Evolutionary conservation across 2,888 invertebrate species (phyloP).

Genomic region (Isoperla grammatica): DNA sequence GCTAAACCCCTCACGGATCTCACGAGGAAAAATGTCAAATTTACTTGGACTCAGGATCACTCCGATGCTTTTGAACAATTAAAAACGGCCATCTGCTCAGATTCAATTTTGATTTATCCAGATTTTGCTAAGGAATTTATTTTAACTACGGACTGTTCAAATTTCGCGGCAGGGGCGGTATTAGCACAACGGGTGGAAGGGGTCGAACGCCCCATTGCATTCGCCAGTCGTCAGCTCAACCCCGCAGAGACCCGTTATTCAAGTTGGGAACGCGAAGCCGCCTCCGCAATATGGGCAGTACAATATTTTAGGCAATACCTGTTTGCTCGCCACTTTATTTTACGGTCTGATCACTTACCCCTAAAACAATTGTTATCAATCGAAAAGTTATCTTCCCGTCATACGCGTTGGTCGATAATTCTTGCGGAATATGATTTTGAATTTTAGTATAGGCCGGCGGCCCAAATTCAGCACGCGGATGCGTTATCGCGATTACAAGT

Average conservation of each 20-base stretch:
- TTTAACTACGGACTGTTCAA: slow-evolving; percentile 34
- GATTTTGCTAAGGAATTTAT: slow-evolving; percentile 30
- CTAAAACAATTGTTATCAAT: slow-evolving; percentile 25
- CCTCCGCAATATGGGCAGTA: too few species aligned
- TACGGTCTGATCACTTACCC: slow-evolving; percentile 28
- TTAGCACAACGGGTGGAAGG: slow-evolving; percentile 31
- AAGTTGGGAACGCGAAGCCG: slow-evolving; percentile 27
- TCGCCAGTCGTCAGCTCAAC: slow-evolving; percentile 27
- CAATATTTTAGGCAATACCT: slow-evolving; percentile 25
- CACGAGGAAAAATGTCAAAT: slow-evolving; percentile 31
- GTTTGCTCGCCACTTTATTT: slow-evolving; percentile 27
- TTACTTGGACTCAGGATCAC: slow-evolving; percentile 28
- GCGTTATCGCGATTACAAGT: too few species aligned
- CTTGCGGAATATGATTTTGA: too few species aligned
- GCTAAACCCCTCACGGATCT: slow-evolving; percentile 34
- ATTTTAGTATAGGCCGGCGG: too few species aligned
- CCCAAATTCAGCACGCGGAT: too few species aligned
- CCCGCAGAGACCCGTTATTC: slow-evolving; percentile 29
- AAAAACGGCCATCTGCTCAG: slow-evolving; percentile 23
- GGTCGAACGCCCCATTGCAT: slow-evolving; percentile 28
- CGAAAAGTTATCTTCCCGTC: background rate
- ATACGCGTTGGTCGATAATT: too few species aligned
- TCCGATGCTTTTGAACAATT: slow-evolving; percentile 29
- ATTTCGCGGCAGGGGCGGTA: slow-evolving; percentile 32
- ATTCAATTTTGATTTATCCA: slow-evolving; percentile 32